Percentiles rank a stretch among this genome's conserved stretches.
Conservation (phyloP, 2,797 vertebrate genomes). For the Acridotheres tristis region DNA sequence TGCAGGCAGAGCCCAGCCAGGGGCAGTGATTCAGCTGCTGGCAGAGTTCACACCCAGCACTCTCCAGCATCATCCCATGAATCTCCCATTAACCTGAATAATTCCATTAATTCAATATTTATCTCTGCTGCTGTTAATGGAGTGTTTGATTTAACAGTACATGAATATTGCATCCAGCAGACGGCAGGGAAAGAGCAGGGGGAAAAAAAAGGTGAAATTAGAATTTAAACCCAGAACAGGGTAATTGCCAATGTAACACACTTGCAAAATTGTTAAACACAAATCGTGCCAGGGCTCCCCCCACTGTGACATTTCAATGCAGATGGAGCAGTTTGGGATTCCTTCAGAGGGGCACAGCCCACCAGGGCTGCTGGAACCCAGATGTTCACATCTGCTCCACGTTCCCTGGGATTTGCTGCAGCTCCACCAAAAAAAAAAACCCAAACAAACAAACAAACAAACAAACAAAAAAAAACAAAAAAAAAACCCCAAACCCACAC, state of each 20-base stretch:
- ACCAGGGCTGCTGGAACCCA: not conserved
- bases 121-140: slow-evolving; percentile 39
- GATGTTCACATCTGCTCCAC: not conserved
- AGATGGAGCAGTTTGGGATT: slow-evolving; percentile 12
- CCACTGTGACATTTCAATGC: not conserved
- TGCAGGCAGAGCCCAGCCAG: not conserved
- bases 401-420: not conserved
- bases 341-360: not conserved
- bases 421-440: not conserved
- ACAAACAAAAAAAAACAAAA: not conserved
- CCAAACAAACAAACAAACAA: no score
- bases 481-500: not conserved
- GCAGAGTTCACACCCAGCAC: not conserved
- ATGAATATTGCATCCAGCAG: slow-evolving; percentile 47
- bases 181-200: not conserved
- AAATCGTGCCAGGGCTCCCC: not conserved
- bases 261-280: not conserved
- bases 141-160: slow-evolving; percentile 46
- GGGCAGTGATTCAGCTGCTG: not conserved
- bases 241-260: not conserved
- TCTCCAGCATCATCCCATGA: not conserved
- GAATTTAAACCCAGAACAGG: slow-evolving; percentile 8
- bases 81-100: slow-evolving; percentile 38
- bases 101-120: slow-evolving; percentile 64
- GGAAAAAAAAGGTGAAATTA: not conserved